phyloP scores from a whole-genome alignment of 2,888 invertebrate genomes.

The Blera fallax region DNA sequence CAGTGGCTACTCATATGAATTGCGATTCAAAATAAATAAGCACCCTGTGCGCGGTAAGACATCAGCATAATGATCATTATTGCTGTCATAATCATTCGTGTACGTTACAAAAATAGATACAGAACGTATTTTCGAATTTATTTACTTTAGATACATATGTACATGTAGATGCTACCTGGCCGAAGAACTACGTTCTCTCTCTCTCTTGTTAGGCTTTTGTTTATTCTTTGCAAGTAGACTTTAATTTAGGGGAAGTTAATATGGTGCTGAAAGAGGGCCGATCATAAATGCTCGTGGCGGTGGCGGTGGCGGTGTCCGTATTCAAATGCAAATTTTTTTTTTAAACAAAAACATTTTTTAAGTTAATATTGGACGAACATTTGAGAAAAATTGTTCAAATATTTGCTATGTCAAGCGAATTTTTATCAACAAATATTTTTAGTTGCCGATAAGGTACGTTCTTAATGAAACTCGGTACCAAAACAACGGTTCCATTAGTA shows the following conservation, averaged over 20 bases:
- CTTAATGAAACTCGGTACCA: not conserved
- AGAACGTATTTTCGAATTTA: slow-evolving; percentile 28
- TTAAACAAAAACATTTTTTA: not conserved
- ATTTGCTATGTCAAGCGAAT: not conserved
- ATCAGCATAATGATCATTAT: slow-evolving; percentile 51
- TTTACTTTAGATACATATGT: slow-evolving; percentile 45
- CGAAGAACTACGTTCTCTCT: not conserved
- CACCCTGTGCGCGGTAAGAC: slow-evolving; percentile 12
- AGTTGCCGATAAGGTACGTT: not conserved
- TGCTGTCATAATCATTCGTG: slow-evolving; percentile 18
- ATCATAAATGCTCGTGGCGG: not conserved
- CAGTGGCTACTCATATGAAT: not conserved
- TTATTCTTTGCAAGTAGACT: slow-evolving; percentile 15
- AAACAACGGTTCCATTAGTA: not conserved
- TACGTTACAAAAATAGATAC: slow-evolving; percentile 21
- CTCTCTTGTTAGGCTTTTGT: not conserved
- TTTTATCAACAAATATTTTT: not conserved
- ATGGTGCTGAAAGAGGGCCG: slow-evolving; percentile 10
- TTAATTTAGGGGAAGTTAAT: slow-evolving; percentile 42
- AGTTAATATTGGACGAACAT: not conserved
- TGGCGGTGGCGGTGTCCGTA: not conserved
- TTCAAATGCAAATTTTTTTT: not conserved
- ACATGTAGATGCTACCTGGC: too few species aligned
- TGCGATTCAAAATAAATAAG: not conserved
- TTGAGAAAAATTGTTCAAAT: slow-evolving; percentile 5